A percentile compares a stretch with the other conserved stretches of the same genome.
These are phyloP conservation scores for Orycteropus afer DNA, from an alignment of 2,113 vertebrate species.

Conservation along the genomic window DNA sequence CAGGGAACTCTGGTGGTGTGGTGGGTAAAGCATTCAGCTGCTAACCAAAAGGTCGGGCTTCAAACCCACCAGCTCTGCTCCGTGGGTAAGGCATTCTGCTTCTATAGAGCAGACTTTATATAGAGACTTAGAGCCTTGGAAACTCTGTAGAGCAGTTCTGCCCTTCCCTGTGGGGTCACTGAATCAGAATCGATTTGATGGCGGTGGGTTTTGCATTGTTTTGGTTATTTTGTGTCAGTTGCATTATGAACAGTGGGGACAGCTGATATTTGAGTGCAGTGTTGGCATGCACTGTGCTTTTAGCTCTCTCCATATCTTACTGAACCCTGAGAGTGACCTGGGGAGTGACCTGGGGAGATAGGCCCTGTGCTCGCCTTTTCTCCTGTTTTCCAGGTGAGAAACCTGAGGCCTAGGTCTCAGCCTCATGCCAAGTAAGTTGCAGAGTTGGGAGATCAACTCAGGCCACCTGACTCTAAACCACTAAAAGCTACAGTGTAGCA, in stretches of 20 bases:
- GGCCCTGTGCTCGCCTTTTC: not conserved
- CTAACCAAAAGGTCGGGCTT: no score
- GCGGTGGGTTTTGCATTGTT: no score
- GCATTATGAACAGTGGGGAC: not conserved
- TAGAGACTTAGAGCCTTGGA: no score
- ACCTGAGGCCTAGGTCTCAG: not conserved
- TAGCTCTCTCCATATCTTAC: not conserved
- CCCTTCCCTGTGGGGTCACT: no score
- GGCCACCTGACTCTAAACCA: not conserved
- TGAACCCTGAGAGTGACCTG: not conserved
- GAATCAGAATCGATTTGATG: no score
- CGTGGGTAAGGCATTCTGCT: no score
- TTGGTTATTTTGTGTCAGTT: no score
- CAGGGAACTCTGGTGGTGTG: no score
- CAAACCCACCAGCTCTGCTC: no score
- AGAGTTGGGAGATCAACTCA: not conserved
- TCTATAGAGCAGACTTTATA: no score
- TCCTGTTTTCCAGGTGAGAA: constrained; percentile 18
- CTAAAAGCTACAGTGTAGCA: not conserved
- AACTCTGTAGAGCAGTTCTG: no score
- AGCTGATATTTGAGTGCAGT: not conserved
- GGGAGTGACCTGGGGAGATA: not conserved
- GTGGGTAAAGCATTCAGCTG: no score
- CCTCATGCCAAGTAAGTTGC: not conserved
- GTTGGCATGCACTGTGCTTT: not conserved